Conservation (phyloP, 2,888 invertebrate species). For the Dyspetes luteomarginatus region DNA sequence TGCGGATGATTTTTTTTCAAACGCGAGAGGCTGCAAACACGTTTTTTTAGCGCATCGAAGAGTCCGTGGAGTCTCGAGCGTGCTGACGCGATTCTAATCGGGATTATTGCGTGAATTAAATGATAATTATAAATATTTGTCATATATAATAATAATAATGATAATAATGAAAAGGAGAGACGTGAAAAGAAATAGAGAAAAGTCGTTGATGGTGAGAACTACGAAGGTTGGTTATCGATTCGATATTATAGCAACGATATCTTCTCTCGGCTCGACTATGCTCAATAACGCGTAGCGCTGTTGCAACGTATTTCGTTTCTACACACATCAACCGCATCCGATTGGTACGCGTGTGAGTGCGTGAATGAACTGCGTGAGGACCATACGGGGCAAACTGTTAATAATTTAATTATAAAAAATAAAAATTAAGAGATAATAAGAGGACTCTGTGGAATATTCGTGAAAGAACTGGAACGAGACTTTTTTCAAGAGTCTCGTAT, state of each 20-base stretch:
- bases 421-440: too few species aligned
- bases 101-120: background rate
- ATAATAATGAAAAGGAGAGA: background rate
- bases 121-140: background rate
- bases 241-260: slow-evolving; percentile 67
- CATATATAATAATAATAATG: background rate
- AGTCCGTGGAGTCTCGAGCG: too few species aligned
- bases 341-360: background rate
- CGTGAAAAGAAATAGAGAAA: background rate
- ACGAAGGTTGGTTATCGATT: slow-evolving; percentile 61
- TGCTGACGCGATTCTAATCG: too few species aligned
- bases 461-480: slow-evolving; percentile 30
- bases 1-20: too few species aligned
- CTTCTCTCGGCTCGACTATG: slow-evolving; percentile 62
- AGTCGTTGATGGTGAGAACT: slow-evolving; percentile 21
- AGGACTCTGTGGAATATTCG: too few species aligned
- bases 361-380: slow-evolving; percentile 18
- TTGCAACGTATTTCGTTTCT: slow-evolving; percentile 46
- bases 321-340: background rate
- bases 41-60: too few species aligned
- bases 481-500: slow-evolving; percentile 11
- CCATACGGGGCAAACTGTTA: background rate
- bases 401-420: slow-evolving; percentile 29
- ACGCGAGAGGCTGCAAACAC: too few species aligned
- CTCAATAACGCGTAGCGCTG: slow-evolving; percentile 46